Evolutionary conservation across 2,797 vertebrate genomes (phyloP).

Genomic region (Darevskia mixta): DNA sequence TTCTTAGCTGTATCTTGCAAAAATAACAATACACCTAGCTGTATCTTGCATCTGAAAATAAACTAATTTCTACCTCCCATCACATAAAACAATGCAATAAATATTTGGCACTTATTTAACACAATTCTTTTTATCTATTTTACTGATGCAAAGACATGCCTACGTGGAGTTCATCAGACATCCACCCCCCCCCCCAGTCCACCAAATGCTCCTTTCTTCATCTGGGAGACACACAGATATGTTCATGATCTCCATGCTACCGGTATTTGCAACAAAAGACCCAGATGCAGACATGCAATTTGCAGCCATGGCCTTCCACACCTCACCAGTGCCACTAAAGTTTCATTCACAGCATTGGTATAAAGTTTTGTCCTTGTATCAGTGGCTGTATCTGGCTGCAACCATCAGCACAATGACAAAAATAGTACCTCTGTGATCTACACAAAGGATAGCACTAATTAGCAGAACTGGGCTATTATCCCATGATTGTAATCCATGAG

Average conservation of each 20-base stretch:
- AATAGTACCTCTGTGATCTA: neutral
- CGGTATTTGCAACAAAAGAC: neutral
- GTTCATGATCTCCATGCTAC: neutral
- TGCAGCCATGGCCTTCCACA: neutral
- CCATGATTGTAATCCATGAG: too few species aligned
- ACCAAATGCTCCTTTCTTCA: neutral
- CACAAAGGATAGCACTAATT: neutral
- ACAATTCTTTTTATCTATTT: neutral
- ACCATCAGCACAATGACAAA: neutral
- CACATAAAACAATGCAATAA: neutral
- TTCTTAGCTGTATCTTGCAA: neutral
- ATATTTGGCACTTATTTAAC: conserved; percentile 22
- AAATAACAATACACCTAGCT: conserved; percentile 1
- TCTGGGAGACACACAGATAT: neutral
- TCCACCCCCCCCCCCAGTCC: neutral
- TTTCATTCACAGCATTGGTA: neutral
- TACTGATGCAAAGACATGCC: too few species aligned
- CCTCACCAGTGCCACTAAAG: neutral
- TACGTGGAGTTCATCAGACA: too few species aligned
- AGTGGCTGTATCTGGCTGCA: neutral
- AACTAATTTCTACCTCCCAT: conserved; percentile 22
- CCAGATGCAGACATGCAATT: neutral
- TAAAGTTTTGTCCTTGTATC: neutral
- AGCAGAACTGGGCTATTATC: neutral
- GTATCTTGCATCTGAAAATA: neutral